phyloP scores from a whole-genome alignment of 2,888 invertebrate genomes.

The Julus scanicus region DNA sequence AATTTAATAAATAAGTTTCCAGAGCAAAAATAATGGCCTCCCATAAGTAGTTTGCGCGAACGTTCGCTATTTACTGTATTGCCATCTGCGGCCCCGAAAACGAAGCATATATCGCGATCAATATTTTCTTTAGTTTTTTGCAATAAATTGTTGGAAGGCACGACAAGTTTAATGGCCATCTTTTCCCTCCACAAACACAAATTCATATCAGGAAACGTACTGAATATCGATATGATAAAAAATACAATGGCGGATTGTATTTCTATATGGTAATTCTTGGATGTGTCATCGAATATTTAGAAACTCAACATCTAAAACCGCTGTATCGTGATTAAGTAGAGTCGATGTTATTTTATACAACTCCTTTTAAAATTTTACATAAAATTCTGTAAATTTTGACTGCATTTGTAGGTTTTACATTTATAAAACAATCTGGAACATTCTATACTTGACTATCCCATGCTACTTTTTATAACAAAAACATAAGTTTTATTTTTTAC shows the following conservation, averaged over 20 bases:
- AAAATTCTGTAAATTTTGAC: no score
- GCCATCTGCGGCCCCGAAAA: constrained; percentile 22
- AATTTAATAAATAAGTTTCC: constrained; percentile 33
- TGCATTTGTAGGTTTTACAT: no score
- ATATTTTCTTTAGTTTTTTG: constrained; percentile 30
- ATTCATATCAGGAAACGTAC: constrained; percentile 23
- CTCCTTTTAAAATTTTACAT: no score
- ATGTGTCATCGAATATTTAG: background rate
- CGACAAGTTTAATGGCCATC: constrained; percentile 28
- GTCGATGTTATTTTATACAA: no score
- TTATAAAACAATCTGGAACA: no score
- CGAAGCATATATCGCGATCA: constrained; percentile 5
- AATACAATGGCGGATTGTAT: constrained; percentile 23
- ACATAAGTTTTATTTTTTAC: no score
- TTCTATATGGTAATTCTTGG: background rate
- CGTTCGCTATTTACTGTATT: constrained; percentile 28
- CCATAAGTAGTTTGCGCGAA: constrained; percentile 33
- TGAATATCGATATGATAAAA: constrained; percentile 21
- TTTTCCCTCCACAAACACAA: constrained; percentile 1
- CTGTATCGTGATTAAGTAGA: no score
- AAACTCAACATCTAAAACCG: background rate
- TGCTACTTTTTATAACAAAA: no score
- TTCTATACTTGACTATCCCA: no score
- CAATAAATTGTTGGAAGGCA: constrained; percentile 20
- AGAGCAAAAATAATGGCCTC: constrained; percentile 21